Evolutionary conservation across 2,888 invertebrate genomes (phyloP).

Genomic region (Antheraea yamamai): DNA sequence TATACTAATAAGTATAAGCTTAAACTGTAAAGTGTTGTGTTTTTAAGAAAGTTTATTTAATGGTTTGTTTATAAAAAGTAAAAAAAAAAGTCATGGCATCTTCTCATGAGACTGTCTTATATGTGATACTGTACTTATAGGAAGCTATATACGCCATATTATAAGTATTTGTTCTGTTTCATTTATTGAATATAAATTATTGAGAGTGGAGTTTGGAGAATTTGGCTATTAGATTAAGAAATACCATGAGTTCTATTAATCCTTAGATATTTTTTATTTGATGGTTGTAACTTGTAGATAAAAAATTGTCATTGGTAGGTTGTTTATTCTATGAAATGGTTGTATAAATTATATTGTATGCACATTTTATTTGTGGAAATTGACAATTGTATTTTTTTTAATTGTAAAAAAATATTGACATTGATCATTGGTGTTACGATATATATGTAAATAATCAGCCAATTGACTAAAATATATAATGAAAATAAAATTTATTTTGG

Average conservation of each 20-base stretch:
- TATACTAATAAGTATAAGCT: conserved; percentile 14
- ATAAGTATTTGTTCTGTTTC: conserved; percentile 14
- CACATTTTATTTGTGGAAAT: not conserved
- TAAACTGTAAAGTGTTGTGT: conserved; percentile 17
- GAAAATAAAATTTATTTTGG: not conserved
- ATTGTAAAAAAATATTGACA: not conserved
- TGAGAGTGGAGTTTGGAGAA: conserved; percentile 14
- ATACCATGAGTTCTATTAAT: conserved; percentile 1
- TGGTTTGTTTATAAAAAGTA: conserved; percentile 46
- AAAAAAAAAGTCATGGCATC: conserved; percentile 43
- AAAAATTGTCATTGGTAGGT: not conserved
- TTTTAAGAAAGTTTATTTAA: conserved; percentile 15
- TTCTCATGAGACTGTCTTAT: conserved; percentile 63
- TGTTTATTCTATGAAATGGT: not conserved
- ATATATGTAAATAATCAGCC: not conserved
- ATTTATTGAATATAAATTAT: conserved; percentile 14
- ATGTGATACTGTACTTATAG: conserved; percentile 61
- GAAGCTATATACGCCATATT: conserved; percentile 31
- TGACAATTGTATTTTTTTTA: not conserved
- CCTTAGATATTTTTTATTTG: not conserved
- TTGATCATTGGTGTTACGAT: not conserved
- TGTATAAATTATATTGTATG: not conserved
- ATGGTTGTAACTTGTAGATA: conserved; percentile 1
- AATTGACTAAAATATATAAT: not conserved
- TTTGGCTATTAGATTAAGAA: conserved; percentile 17